Conservation (phyloP, 2,797 vertebrate genomes). For the Macrochelys suwanniensis region DNA sequence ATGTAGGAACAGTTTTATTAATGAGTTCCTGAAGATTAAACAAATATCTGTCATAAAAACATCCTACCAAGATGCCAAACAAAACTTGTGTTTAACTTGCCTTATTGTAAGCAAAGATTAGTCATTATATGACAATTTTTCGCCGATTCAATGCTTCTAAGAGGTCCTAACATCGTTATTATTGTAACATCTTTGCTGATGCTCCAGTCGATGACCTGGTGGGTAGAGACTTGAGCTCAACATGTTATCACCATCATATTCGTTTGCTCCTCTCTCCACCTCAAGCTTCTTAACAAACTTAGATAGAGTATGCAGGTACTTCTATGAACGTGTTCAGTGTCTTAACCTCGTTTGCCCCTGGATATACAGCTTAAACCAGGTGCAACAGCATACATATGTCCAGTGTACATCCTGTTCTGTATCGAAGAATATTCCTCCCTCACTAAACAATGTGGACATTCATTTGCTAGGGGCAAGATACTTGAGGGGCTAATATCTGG, state of each 20-base stretch:
- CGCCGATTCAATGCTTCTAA: background rate
- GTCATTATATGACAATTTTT: background rate
- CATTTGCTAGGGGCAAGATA: background rate
- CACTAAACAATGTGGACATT: background rate
- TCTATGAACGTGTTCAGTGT: background rate
- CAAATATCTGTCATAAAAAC: constrained; percentile 52
- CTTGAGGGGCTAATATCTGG: background rate
- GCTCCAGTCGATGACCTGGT: background rate
- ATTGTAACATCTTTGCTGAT: background rate
- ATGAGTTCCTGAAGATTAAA: constrained; percentile 70
- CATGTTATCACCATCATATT: accelerated
- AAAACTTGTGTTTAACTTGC: constrained; percentile 74
- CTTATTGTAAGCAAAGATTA: constrained; percentile 73
- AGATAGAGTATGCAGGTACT: background rate
- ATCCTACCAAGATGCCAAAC: constrained; percentile 68
- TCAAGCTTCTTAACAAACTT: background rate
- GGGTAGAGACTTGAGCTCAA: background rate
- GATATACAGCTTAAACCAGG: background rate
- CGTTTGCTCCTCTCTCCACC: background rate
- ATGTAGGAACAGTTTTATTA: constrained; percentile 71
- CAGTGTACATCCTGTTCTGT: background rate
- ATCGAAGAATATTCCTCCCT: accelerated
- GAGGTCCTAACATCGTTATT: constrained; percentile 3
- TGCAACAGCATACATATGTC: background rate
- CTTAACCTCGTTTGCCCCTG: background rate